Evolutionary conservation across 2,113 vertebrate genomes (phyloP), one percentile per base, ranked within the genome.

Genomic region (Megaceryle torquata): DNA sequence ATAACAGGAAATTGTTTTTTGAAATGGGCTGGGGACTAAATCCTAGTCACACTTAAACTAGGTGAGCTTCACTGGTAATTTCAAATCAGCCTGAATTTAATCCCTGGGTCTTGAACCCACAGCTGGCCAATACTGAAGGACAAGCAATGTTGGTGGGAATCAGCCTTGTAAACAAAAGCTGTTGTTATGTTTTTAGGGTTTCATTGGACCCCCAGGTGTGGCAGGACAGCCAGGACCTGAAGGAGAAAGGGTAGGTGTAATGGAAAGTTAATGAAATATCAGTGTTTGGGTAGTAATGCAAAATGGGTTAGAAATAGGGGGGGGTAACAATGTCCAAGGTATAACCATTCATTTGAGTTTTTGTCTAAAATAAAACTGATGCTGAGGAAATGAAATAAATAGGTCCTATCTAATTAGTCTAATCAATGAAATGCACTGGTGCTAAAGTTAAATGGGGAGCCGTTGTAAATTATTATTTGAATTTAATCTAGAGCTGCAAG

Each of bases 131-230:
- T 91, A 41, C 43, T 74, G 20, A 64, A 29, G 20, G 17, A 22
- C 57, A 94, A 86, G 26, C 70, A 61, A 53, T 88, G 51, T 22
- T 68, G 53, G 26, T 33, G 13, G 24, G 14, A 72, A 82, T 7
- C 19, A 82, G 35, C 56, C 46, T 88, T 86, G 63, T 90, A 91
- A 79, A 74, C 13, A 78, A 79, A 59, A 89, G 59, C 37, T 89
- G 2, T 90, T 97, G 39, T 88, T 88, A 61, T 4, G 2, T 61
- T 96, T 97, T 97, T 89, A 99, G 99, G 99, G 99, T 92, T 99
- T 99, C 91, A 99, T 99, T 96, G 99, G 99, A 64, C 98, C 98
- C 93, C 99, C 99, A 82, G 99, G 99, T 65, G 93, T 98, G 82
- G 98, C 97, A 89, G 99, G 99, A 91, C 98, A 98, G 70, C 97